Evolutionary conservation across 2,113 vertebrate species (phyloP), one percentile per base, ranked within the genome.

Genomic region (Rhinoptilus africanus): DNA sequence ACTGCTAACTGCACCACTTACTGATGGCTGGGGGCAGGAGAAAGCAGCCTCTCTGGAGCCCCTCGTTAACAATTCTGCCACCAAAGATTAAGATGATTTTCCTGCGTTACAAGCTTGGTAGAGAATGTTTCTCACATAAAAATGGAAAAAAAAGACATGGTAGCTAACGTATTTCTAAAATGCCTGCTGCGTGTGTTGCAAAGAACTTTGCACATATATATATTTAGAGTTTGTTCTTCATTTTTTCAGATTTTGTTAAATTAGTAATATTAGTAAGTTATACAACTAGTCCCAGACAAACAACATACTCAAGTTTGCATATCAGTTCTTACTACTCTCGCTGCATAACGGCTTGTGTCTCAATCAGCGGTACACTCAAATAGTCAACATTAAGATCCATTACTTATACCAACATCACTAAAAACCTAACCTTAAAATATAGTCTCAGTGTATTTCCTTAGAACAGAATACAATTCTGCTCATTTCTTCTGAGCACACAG

Each of bases 1-100:
- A 60, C 95, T 2, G 92, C 92, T 97, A 98, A 98, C 81, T 94
- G 91, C 82, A 85, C 48, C 37, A 0, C 85, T 96, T 95, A 98
- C 1, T 32, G 72, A 85, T 96, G 90, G 89, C 96, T 93, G 59
- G 37, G 22, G 85, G 75, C 90, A 94, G 64, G 19, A 34, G 72
- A 51, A 41, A 32, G 76, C 64, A 78, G 73, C 15, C 17, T 57
- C 71, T 59, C 67, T 14, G 51, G 30, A 91, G 77, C 74, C 59
- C 54, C 84, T 76, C 1, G 11, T 89, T 91, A 93, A 76, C 92
- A 77, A 73, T 22, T 63, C 95, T 95, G 97, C 96, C 95, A 94
- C 32, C 77, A 50, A 73, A 88, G 67, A 96, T 96, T 85, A 97
- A 57, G 37, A 26, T 71, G 48, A 95, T 92, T 66, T 51, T 67